Evolutionary conservation across 2,888 invertebrate species (phyloP).

Genomic region (Orchesellides sinensis): DNA sequence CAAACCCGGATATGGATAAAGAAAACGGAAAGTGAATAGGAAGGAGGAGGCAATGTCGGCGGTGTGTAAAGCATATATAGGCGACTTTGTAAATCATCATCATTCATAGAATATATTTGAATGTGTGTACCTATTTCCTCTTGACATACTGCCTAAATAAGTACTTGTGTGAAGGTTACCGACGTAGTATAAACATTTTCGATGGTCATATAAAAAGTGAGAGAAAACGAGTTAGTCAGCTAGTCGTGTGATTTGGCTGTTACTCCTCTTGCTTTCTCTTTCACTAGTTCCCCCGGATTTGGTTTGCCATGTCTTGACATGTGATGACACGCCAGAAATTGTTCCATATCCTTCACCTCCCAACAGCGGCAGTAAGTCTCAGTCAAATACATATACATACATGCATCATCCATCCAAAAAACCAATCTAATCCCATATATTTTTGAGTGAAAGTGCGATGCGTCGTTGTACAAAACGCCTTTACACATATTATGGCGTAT

Average conservation of each 20-base stretch:
- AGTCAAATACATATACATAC: no score
- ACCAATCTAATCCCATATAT: no score
- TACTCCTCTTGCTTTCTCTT: constrained; percentile 7
- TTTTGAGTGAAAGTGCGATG: no score
- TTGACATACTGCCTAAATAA: constrained; percentile 12
- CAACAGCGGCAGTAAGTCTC: no score
- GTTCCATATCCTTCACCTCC: constrained; percentile 28
- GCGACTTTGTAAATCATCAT: constrained; percentile 10
- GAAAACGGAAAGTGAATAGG: constrained; percentile 7
- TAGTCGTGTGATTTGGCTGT: background rate
- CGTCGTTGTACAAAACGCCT: no score
- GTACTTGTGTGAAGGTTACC: constrained; percentile 12
- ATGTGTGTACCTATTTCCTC: background rate
- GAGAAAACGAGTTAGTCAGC: background rate
- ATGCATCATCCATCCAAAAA: no score
- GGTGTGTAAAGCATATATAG: background rate
- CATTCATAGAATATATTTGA: background rate
- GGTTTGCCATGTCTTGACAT: constrained; percentile 32
- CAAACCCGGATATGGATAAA: constrained; percentile 3
- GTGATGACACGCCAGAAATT: constrained; percentile 38
- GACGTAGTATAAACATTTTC: no score
- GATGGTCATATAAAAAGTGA: background rate
- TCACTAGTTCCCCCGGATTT: constrained; percentile 9
- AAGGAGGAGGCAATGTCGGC: background rate
- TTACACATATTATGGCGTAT: no score